Conservation (phyloP, 2,888 invertebrate species). For the Campaea margaritaria region DNA sequence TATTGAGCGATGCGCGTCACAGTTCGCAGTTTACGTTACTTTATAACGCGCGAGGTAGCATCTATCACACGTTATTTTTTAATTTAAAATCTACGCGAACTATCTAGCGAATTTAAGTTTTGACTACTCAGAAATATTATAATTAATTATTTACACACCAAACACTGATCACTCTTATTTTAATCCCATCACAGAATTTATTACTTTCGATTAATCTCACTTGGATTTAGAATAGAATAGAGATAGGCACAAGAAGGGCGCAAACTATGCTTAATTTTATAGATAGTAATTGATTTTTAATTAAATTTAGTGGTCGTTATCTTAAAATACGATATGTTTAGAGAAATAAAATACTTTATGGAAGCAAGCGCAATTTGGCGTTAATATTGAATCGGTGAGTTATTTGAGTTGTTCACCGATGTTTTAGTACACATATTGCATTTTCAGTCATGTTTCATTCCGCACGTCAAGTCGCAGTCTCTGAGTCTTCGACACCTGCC, state of each 20-base stretch:
- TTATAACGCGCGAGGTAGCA: constrained; percentile 26
- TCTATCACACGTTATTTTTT: constrained; percentile 41
- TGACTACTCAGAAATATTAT: constrained; percentile 39
- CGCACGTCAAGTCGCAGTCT: constrained; percentile 81
- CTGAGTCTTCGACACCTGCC: constrained; percentile 81
- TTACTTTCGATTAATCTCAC: constrained; percentile 67
- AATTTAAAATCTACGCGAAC: constrained; percentile 49
- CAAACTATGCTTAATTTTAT: constrained; percentile 65
- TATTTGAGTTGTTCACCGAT: constrained; percentile 45
- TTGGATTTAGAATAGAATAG: constrained; percentile 73
- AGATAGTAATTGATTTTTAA: constrained; percentile 59
- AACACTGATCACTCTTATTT: constrained; percentile 66
- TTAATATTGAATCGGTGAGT: constrained; percentile 51
- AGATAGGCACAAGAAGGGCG: constrained; percentile 83
- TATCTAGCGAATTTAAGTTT: constrained; percentile 56
- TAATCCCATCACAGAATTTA: constrained; percentile 74
- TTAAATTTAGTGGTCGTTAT: constrained; percentile 64
- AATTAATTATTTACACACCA: constrained; percentile 64
- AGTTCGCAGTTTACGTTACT: constrained; percentile 24
- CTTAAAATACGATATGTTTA: constrained; percentile 80
- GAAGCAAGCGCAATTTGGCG: constrained; percentile 85
- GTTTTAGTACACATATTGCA: constrained; percentile 40
- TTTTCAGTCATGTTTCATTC: constrained; percentile 79
- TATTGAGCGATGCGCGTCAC: constrained; percentile 32
- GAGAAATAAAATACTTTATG: constrained; percentile 75